Evolutionary conservation across 2,888 invertebrate genomes (phyloP).

Genomic region (Pristionchus exspectatus): DNA sequence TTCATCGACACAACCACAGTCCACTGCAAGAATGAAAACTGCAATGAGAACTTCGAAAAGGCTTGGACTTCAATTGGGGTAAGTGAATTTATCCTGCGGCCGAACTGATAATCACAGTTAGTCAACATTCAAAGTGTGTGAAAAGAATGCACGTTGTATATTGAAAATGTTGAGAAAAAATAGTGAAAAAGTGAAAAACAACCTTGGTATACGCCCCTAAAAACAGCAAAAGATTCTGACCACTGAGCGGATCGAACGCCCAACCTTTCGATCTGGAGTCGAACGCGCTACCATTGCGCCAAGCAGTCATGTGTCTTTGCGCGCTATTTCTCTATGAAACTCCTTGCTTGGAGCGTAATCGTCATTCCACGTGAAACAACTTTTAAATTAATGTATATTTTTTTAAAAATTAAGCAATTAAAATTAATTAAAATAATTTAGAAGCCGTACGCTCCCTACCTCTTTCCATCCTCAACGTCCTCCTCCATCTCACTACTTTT

Average conservation of each 20-base stretch:
- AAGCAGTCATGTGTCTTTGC: conserved; percentile 40
- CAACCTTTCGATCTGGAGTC: conserved; percentile 57
- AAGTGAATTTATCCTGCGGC: background rate
- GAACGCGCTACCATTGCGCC: conserved; percentile 59
- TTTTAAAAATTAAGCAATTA: background rate
- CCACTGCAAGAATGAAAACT: background rate
- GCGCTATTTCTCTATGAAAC: background rate
- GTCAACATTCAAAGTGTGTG: background rate
- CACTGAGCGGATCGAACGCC: conserved; percentile 56
- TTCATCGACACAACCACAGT: background rate
- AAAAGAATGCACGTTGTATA: background rate
- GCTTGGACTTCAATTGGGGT: conserved; percentile 1
- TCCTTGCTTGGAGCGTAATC: background rate
- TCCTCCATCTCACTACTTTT: too few relatives aligned
- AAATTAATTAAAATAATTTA: background rate
- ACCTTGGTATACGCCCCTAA: background rate
- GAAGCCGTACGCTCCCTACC: background rate
- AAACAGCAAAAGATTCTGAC: conserved; percentile 6
- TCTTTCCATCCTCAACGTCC: background rate
- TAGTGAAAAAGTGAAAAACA: background rate
- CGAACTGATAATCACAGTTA: too few relatives aligned
- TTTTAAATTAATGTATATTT: background rate
- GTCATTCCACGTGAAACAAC: background rate
- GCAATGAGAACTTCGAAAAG: background rate
- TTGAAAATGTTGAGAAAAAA: background rate